Base-by-base conservation (phyloP, 2,113 vertebrate species). In the Spizaetus ornatus region DNA sequence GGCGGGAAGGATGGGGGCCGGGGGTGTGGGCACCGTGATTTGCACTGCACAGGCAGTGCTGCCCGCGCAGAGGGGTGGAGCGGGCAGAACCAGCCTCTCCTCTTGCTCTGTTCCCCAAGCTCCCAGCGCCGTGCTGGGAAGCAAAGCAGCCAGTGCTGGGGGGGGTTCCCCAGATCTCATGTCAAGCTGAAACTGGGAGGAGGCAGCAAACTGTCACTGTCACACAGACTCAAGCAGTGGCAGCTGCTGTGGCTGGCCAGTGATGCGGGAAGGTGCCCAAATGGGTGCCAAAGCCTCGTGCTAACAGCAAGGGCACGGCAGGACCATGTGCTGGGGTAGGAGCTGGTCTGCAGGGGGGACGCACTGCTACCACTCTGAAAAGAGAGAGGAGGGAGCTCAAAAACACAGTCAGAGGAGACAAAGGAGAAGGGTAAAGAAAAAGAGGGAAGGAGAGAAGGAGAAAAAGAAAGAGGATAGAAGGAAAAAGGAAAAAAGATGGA, bases 311-410 rank as follows among this genome's bases (percentile, higher is more conserved):
- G 45, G 58, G n/a, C 61, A 48, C 0, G 14, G 76, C 78, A 78
- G 65, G 16, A 52, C 36, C 15, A 1, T 0, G 27, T 73, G 62
- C 59, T 7, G 5, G 80, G 29, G 23, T 26, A 66, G 80, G 77
- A 81, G 55, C 23, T 6, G 59, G 69, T 40, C 62, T 48, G 40
- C 3, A 3, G 22, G 11, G 4, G 21, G 10, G 9, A 38, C 20
- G 71, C 4, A 1, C 45, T 40, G 55, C 18, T 48, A 47, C 21
- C 2, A 1, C 29, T 40, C 34, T 0, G 0, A 4, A 38, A 21
- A 11, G 8, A 36, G 34, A 40, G 10, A 63, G 56, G 34, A 92
- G 34, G 34, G 40, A 42, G 16, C 32, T 15, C 17, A 80, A 3
- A 50, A 81, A 40, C 50, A 36, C 45, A 19, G 62, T 11, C 7